Percentiles rank a stretch among this genome's conserved stretches.
phyloP scores from a whole-genome alignment of 2,888 invertebrate genomes.

The Drosophila koepferae region DNA sequence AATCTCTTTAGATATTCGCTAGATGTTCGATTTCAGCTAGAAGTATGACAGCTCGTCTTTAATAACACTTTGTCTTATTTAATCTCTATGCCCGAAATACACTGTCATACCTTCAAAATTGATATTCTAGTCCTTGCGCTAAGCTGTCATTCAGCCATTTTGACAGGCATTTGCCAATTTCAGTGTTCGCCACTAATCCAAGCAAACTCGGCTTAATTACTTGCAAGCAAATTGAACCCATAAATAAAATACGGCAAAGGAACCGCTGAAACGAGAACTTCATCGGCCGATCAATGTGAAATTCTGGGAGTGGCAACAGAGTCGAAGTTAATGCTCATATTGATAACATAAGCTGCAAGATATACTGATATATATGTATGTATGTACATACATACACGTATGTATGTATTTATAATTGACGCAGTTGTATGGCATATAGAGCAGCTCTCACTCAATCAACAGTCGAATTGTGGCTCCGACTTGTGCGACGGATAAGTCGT shows the following conservation, averaged over 20 bases:
- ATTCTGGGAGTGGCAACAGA: conserved; percentile 11
- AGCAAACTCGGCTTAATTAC: conserved; percentile 75
- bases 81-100: not conserved
- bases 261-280: conserved; percentile 59
- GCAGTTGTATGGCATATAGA: conserved; percentile 3
- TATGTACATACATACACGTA: conserved; percentile 20
- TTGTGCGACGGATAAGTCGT: conserved; percentile 56
- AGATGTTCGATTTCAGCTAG: not conserved
- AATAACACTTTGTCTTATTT: not conserved
- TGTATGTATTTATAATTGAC: not conserved
- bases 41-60: not conserved
- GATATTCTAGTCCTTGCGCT: not conserved
- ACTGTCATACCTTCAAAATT: not conserved
- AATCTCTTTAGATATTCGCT: not conserved
- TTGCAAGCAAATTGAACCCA: conserved; percentile 76
- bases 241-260: conserved; percentile 64
- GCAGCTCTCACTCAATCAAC: conserved; percentile 48
- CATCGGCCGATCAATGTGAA: conserved; percentile 43
- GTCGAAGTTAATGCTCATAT: conserved; percentile 65
- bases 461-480: conserved; percentile 30
- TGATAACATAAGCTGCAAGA: conserved; percentile 76
- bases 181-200: conserved; percentile 64
- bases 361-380: not conserved
- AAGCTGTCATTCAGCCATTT: conserved; percentile 43
- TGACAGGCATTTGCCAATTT: conserved; percentile 59